phyloP scores from a whole-genome alignment of 2,888 invertebrate species.

The Amblyjoppa proteus region DNA sequence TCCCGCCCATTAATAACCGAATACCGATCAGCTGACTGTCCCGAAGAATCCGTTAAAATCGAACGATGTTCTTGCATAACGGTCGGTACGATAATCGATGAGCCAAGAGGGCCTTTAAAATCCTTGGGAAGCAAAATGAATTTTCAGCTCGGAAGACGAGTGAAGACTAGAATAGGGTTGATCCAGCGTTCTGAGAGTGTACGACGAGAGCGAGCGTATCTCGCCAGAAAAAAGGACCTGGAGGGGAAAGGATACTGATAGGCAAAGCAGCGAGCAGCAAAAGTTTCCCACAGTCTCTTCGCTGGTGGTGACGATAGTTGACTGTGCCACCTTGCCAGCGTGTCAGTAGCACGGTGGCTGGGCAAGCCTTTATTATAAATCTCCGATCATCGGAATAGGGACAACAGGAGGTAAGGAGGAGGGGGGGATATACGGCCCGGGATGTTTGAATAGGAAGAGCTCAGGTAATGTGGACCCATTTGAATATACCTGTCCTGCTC shows the following conservation, averaged over 20 bases:
- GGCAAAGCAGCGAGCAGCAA: slow-evolving; percentile 78
- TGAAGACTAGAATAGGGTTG: neutral
- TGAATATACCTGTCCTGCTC: slow-evolving; percentile 82
- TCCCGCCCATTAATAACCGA: slow-evolving; percentile 57
- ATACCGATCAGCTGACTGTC: slow-evolving; percentile 56
- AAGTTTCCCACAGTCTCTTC: slow-evolving; percentile 81
- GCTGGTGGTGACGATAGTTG: slow-evolving; percentile 75
- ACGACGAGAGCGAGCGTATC: neutral
- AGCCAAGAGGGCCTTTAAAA: slow-evolving; percentile 54
- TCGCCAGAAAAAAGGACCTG: slow-evolving; percentile 19
- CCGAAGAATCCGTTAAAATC: slow-evolving; percentile 60
- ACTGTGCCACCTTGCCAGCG: slow-evolving; percentile 65
- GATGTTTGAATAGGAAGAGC: slow-evolving; percentile 84
- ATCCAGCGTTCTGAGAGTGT: slow-evolving; percentile 23
- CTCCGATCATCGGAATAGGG: slow-evolving; percentile 81
- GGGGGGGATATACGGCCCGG: slow-evolving; percentile 67
- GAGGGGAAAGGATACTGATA: slow-evolving; percentile 72
- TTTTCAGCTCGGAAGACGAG: slow-evolving; percentile 63
- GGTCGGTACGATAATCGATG: slow-evolving; percentile 61
- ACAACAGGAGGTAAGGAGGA: slow-evolving; percentile 37
- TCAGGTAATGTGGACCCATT: slow-evolving; percentile 83
- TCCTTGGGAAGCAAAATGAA: slow-evolving; percentile 63
- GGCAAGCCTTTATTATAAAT: slow-evolving; percentile 83
- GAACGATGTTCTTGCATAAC: slow-evolving; percentile 43
- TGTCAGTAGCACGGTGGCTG: slow-evolving; percentile 64